Base-by-base conservation (phyloP, 1,140 invertebrate genomes). In the Batillaria attramentaria region DNA sequence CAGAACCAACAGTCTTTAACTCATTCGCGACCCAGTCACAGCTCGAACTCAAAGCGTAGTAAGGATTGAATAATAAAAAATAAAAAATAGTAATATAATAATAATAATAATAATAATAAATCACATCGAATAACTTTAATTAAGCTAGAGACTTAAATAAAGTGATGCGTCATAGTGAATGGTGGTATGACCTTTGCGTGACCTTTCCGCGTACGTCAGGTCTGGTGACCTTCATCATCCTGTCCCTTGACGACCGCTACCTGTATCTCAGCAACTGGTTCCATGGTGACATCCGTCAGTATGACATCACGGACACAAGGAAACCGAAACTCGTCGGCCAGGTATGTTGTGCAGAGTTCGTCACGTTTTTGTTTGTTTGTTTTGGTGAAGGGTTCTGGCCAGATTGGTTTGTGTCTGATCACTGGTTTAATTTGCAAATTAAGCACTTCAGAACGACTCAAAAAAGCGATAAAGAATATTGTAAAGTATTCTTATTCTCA, bases 231-330 rank as follows among this genome's bases (percentile, higher is more conserved):
- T 97, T 99, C 88, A 98, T 99, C 83, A 84, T 99, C 0, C 91
- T 99, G 39, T 99, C 98, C 0, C 88, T 99, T 88, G 97, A 99
- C 90, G 98, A 99, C 89, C 94, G 94, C 78, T 99, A 94, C 88
- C 90, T 99, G 1, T 99, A 98, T 90, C 93, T 98, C 43, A 95
- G 94, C 69, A 97, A 96, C 88, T 99, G 97, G 97, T 87, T 97
- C 0, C 97, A 99, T 86, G 98, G 93, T 28, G 97, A 99, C 88
- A 93, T 99, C 8, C 93, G 97, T 46, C 98, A 99, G 87, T 99
- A 99, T 87, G 96, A 99, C 89, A 95, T 99, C 72, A 94, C 94
- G 0, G 94, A 98, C 89, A 94, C 94, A 0, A 91, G 91, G 33
- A 92, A 96, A 42, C 60, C 74, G 2, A 46, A 31, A 37, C 8